Evolutionary conservation across 1,140 invertebrate genomes (phyloP), one percentile per base, ranked within the genome.

Genomic region (Catajapyx aquilonaris): DNA sequence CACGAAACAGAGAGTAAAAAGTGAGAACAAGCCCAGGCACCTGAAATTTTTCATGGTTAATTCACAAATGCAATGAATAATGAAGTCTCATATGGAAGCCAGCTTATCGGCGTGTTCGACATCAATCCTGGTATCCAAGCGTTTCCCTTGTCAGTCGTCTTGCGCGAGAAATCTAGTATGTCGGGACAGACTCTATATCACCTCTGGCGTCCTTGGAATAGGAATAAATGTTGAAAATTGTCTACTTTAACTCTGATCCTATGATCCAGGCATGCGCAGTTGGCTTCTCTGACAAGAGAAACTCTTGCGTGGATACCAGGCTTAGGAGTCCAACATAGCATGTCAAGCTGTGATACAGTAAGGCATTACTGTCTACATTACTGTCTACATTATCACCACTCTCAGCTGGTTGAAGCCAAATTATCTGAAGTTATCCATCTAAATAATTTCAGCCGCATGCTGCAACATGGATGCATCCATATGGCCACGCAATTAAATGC

Each of bases 1-100:
- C 44, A 46, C 47, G 39, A 44, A 42, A 35, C 7, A 28, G 23
- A 28, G 23, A 28, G 13, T 9, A 28, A 28, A 28, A 28, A 9
- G 23, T 28, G 23, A 7, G 7, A 28, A 28, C 13, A 9, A 28
- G 13, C 13, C 7, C 13, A 13, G 23, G 13, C 7, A 28, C n/a
- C n/a, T n/a, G 23, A 28, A 9, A 7, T 13, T 28, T 28, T 28
- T 28, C 13, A 9, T 9, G 7, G 7, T 9, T 28, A 28, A 9
- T 9, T 13, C 13, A 28, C 13, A 28, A 7, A 9, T 28, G 13
- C 7, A 13, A 13, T 9, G 13, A 28, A 28, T 13, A 28, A 9
- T 28, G 7, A 28, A 13, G 13, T 9, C 13, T 28, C 23, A 28
- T 28, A 9, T 28, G 23, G 23, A 28, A 28, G 13, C 7, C 23